Conservation (phyloP, 1,140 invertebrate species). For the Littorina saxatilis region DNA sequence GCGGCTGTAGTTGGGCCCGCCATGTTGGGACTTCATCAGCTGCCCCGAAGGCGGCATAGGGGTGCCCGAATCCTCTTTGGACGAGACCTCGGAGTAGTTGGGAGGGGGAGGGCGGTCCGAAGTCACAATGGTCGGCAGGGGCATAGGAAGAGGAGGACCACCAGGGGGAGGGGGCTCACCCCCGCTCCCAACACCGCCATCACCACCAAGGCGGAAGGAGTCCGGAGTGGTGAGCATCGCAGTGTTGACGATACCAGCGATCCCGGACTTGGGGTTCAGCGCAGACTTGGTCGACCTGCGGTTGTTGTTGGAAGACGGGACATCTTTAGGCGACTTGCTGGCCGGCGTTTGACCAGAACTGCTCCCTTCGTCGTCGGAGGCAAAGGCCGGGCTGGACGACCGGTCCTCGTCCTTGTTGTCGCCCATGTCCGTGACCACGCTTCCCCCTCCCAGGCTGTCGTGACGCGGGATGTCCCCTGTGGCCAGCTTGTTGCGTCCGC, state of each 20-base stretch:
- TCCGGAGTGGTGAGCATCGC: slow-evolving; percentile 60
- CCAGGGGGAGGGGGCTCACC: slow-evolving; percentile 32
- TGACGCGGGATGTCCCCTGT: neutral
- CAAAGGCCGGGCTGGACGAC: slow-evolving; percentile 95
- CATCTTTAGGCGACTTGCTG: slow-evolving; percentile 44
- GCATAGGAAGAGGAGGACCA: slow-evolving; percentile 12
- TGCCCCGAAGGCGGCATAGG: slow-evolving; percentile 26
- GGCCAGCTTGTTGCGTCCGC: slow-evolving; percentile 28
- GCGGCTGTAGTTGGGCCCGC: slow-evolving; percentile 30
- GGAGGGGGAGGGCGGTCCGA: slow-evolving; percentile 30
- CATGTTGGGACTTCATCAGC: slow-evolving; percentile 11
- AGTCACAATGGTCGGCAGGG: neutral
- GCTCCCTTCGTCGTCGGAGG: slow-evolving; percentile 86
- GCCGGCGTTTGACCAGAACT: slow-evolving; percentile 41
- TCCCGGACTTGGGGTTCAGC: slow-evolving; percentile 23
- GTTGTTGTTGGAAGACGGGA: slow-evolving; percentile 22
- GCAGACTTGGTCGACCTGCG: neutral
- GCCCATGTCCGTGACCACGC: slow-evolving; percentile 54
- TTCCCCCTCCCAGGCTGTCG: slow-evolving; percentile 26
- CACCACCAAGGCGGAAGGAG: neutral
- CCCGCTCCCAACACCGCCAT: slow-evolving; percentile 17
- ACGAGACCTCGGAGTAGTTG: neutral
- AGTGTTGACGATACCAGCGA: slow-evolving; percentile 65
- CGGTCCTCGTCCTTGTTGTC: slow-evolving; percentile 83
- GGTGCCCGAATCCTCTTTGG: neutral